Evolutionary conservation across 2,888 invertebrate species (phyloP).

Genomic region (Sinopyrophorus schimmeli): DNA sequence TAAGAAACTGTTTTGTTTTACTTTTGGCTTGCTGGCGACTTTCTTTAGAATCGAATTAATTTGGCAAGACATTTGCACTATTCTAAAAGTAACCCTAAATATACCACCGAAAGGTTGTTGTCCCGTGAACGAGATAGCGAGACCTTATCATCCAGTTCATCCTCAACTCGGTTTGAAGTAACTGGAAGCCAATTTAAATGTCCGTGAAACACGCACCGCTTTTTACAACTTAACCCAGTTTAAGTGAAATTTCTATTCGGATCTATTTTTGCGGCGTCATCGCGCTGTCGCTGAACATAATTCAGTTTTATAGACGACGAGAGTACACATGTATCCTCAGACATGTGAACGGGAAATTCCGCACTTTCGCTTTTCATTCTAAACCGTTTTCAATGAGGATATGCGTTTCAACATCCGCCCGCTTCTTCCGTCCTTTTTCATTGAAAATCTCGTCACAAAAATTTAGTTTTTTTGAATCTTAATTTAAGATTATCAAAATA

Average conservation of each 20-base stretch:
- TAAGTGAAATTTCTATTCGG: slow-evolving; percentile 1
- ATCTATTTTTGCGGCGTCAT: slow-evolving; percentile 4
- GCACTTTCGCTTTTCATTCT: slow-evolving; percentile 25
- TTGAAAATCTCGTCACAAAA: no score
- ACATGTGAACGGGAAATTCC: slow-evolving; percentile 15
- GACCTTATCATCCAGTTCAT: no score
- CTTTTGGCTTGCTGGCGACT: no score
- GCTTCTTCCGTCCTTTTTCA: slow-evolving; percentile 21
- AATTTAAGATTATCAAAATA: no score
- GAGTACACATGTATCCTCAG: slow-evolving; percentile 10
- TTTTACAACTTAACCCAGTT: slow-evolving; percentile 3
- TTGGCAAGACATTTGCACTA: no score
- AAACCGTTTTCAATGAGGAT: slow-evolving; percentile 18
- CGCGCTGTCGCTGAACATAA: slow-evolving; percentile 2
- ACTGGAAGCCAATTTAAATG: no score
- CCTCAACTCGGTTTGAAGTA: no score
- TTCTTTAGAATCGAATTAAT: no score
- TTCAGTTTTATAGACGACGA: slow-evolving; percentile 1
- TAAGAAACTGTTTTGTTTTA: no score
- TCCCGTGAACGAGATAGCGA: background rate
- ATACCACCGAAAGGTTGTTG: slow-evolving; percentile 5
- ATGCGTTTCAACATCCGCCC: slow-evolving; percentile 19
- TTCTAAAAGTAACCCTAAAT: slow-evolving; percentile 3
- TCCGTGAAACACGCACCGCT: no score
- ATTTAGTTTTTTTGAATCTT: no score